Base-by-base conservation (phyloP, 1,140 invertebrate genomes). In the Ooceraea biroi region DNA sequence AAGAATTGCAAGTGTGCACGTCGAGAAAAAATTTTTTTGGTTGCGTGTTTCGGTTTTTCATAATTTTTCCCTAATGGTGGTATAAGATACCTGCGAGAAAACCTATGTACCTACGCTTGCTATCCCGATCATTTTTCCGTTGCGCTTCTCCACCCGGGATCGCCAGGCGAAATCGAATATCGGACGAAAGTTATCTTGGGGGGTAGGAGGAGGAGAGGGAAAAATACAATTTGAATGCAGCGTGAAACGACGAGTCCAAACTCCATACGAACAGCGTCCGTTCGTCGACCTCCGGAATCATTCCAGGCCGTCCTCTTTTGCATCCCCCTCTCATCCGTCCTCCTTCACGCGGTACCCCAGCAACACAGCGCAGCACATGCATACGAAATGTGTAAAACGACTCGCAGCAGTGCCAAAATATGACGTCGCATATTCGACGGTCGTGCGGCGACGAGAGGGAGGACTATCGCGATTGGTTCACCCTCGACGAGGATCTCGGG, bases 171-270 rank as follows among this genome's bases (percentile, higher is more conserved):
- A 72, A 46, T 72, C 63, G 85, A 88, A 71, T 74, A 65, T 63
- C 30, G 50, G 27, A 46, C 69, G 82, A 72, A 85, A 77, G 41
- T 88, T 88, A 85, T 88, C 84, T 86, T 84, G 25, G 8, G 19
- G 7, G 30, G 58, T 50, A 11, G 48, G 3, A 50, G 58, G 41
- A 22, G 14, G 14, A 3, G 11, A 25, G 76, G 36, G 36, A 80
- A 36, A 84, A 86, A 83, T 87, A 83, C 83, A 88, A 92, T 91
- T 91, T 85, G 89, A 90, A 91, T 90, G 84, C 87, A 80, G 73
- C 72, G 77, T 55, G 85, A 87, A 90, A 69, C 55, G 80, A 73
- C 30, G 11, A 36, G 46, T 41, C 22, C 25, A 65, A 69, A 71
- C 82, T 87, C 27, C 68, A 58, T 65, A 60, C 55, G 30, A 76